Base-by-base conservation (phyloP, 2,113 vertebrate genomes). In the Phocoena phocoena region DNA sequence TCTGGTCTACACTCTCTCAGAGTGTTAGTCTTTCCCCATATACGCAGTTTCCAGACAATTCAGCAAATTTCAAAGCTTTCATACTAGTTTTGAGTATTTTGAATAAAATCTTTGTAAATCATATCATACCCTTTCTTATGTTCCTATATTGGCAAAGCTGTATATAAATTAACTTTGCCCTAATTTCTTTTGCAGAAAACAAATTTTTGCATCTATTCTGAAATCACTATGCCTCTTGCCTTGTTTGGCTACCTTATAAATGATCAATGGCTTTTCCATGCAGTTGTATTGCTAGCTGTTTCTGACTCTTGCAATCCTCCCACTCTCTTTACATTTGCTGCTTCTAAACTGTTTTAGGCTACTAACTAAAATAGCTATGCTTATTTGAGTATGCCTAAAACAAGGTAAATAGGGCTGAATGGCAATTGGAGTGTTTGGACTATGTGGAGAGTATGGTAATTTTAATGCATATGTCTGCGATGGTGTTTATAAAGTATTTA, bases 21-120 rank as follows among this genome's bases (percentile, higher is more conserved):
- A 91, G 74, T 14, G 26, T 89, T 62, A 50, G 44, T 79, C 68
- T 92, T 80, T 53, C 62, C 41, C 82, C 5, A 36, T 74, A 67
- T 14, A 18, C 5, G 12, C 26, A 65, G 20, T 71, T 96, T 95
- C 47, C 55, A 82, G 60, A 62, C 25, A 70, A 88, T n/a, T 94
- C 21, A 86, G 92, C 28, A 88, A 80, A 88, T 88, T 91, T 6
- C 77, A 91, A 73, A 82, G 21, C 5, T 93, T 94, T 90, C 20
- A n/a, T 67, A 84, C 26, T 85, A 96, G 26, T 83, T 92, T 82
- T 44, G 17, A 50, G 12, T 77, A 85, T 82, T 96, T 60, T 95
- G 26, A 95, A 92, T 33, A n/a, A 28, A 95, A 50, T 73, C 12
- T 79, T 94, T 67, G 8, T 38, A 92, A 65, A 36, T 94, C 26